These are phyloP conservation scores for Forbesichthys agassizii DNA, from an alignment of 2,113 vertebrate species.

Conservation along the genomic window DNA sequence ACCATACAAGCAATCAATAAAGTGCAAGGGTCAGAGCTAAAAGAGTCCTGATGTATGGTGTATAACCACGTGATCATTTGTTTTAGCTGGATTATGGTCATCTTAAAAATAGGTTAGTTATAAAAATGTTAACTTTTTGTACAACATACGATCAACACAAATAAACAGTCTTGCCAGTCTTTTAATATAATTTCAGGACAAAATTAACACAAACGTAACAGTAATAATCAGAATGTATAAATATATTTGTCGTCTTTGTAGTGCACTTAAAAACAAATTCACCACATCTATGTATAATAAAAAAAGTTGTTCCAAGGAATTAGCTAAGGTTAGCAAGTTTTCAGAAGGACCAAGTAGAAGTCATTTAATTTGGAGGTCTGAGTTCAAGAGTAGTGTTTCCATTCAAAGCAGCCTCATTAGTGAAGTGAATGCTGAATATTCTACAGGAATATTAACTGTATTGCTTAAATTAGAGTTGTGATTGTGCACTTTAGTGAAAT, in stretches of 20 bases:
- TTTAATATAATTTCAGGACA: conserved; percentile 67
- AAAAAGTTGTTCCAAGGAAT: conserved; percentile 38
- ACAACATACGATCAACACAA: neutral
- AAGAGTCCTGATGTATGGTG: too few relatives aligned
- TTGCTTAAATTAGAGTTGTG: conserved; percentile 21
- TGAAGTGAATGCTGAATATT: neutral
- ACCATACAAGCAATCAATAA: too few relatives aligned
- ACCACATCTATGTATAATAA: conserved; percentile 22
- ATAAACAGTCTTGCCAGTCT: conserved; percentile 70
- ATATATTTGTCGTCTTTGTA: conserved; percentile 50
- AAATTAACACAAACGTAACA: conserved; percentile 50
- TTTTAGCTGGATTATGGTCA: too few relatives aligned
- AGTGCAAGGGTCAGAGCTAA: too few relatives aligned
- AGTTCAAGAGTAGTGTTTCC: conserved; percentile 17
- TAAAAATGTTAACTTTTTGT: neutral
- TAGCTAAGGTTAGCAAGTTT: conserved; percentile 23
- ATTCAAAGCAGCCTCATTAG: conserved; percentile 33
- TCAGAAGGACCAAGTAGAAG: conserved; percentile 24
- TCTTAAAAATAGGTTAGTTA: too few relatives aligned
- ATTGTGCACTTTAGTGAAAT: neutral
- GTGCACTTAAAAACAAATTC: conserved; percentile 63
- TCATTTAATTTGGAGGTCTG: conserved; percentile 19
- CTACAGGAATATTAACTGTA: neutral
- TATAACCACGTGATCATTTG: too few relatives aligned
- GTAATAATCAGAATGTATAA: conserved; percentile 38